Conservation (phyloP, 2,888 invertebrate genomes). For the Brenthis daphne region DNA sequence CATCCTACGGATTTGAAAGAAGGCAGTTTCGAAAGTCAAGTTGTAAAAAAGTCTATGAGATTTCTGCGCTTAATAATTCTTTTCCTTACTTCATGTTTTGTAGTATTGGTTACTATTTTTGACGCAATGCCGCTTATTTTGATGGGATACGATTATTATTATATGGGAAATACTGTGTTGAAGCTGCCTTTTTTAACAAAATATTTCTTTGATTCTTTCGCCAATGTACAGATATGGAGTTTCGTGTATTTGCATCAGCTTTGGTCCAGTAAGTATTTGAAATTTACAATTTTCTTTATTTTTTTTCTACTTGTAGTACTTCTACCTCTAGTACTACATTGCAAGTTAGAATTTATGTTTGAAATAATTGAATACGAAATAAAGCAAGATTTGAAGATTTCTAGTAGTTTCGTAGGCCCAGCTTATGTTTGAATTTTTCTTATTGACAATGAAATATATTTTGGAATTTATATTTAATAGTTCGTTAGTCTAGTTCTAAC, state of each 20-base stretch:
- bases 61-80: conserved; percentile 47
- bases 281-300: too few relatives aligned
- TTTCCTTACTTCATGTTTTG: conserved; percentile 45
- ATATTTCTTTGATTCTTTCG: conserved; percentile 58
- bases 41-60: conserved; percentile 48
- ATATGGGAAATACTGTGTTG: conserved; percentile 47
- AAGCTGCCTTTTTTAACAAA: conserved; percentile 56
- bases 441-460: too few relatives aligned
- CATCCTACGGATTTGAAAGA: conserved; percentile 46
- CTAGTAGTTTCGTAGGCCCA: too few relatives aligned
- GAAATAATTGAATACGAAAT: too few relatives aligned
- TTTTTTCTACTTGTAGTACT: too few relatives aligned
- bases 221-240: conserved; percentile 52
- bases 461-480: too few relatives aligned
- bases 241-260: conserved; percentile 59
- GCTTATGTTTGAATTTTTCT: too few relatives aligned
- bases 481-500: too few relatives aligned
- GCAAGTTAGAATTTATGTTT: too few relatives aligned
- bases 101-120: conserved; percentile 50
- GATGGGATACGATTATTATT: conserved; percentile 51
- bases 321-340: too few relatives aligned
- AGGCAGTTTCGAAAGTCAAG: conserved; percentile 39
- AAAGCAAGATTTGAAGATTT: too few relatives aligned
- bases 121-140: conserved; percentile 50
- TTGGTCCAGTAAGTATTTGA: conserved; percentile 54